Evolutionary conservation across 2,113 vertebrate genomes (phyloP).

Genomic region (Mohoua ochrocephala): DNA sequence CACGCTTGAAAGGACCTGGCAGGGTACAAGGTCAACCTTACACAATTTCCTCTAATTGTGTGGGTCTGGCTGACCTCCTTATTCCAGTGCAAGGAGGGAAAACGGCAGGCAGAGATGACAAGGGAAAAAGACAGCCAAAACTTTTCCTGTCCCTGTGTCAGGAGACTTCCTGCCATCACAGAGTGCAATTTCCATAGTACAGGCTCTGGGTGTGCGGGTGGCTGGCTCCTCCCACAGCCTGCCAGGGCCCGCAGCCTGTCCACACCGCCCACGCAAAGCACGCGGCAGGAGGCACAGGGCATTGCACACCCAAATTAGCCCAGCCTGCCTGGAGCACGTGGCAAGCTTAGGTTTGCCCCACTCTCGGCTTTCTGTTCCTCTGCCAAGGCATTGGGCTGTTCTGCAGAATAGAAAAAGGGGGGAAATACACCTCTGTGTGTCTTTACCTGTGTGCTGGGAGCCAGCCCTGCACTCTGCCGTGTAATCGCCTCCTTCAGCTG

Average conservation of each 20-base stretch:
- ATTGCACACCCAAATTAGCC: not conserved
- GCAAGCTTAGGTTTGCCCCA: not conserved
- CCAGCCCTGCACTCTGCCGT: not conserved
- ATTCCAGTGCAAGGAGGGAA: slow-evolving; percentile 13
- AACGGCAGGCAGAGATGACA: not conserved
- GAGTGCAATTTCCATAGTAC: not conserved
- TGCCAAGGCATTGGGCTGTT: not conserved
- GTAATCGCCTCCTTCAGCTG: not conserved
- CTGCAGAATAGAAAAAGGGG: not conserved
- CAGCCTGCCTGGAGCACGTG: not conserved
- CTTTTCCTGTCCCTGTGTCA: not conserved
- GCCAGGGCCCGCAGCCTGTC: not conserved
- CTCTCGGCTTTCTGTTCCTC: not conserved
- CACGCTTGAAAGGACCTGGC: slow-evolving; percentile 41
- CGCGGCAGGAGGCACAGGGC: not conserved
- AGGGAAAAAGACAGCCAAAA: slow-evolving; percentile 21
- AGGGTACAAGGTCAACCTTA: slow-evolving; percentile 49
- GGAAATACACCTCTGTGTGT: not conserved
- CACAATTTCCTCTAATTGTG: slow-evolving; percentile 63
- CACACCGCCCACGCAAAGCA: fast-evolving
- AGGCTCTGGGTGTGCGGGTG: not conserved
- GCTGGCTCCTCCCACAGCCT: not conserved
- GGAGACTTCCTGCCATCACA: not conserved
- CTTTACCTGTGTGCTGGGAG: not conserved
- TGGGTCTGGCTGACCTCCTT: slow-evolving; percentile 61